Evolutionary conservation across 2,797 vertebrate species (phyloP).

Genomic region (Aphelocoma californica): DNA sequence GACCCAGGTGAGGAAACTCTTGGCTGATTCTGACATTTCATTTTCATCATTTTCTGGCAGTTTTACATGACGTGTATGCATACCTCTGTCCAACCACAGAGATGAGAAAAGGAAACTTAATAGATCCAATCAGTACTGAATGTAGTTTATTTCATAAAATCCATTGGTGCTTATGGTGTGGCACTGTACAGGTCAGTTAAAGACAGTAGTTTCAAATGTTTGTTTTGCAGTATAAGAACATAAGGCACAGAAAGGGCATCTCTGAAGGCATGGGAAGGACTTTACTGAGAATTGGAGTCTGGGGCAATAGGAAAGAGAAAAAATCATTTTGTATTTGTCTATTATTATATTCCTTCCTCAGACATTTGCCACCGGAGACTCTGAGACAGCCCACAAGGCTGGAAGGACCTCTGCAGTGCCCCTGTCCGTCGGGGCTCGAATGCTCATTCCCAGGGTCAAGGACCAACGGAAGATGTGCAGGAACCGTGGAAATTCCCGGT

Average conservation of each 20-base stretch:
- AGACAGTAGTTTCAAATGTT: not conserved
- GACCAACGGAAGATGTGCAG: not conserved
- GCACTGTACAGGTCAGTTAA: not conserved
- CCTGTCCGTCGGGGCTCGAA: rapidly evolving
- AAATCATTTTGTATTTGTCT: not conserved
- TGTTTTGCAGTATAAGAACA: not conserved
- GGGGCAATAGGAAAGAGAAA: not conserved
- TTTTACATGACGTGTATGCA: not conserved
- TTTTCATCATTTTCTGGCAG: not conserved
- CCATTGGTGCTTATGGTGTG: not conserved
- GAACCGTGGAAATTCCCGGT: not conserved
- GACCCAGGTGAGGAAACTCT: not conserved
- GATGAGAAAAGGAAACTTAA: not conserved
- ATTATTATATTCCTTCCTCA: not conserved
- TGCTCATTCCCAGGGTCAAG: not conserved
- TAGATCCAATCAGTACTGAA: not conserved
- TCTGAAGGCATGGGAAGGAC: not conserved
- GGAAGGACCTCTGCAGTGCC: not conserved
- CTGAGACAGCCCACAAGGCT: not conserved
- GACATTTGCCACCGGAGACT: not conserved
- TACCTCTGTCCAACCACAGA: not conserved
- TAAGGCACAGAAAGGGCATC: not conserved
- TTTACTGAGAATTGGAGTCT: not conserved
- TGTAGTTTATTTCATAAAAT: not conserved
- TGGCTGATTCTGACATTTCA: not conserved